Evolutionary conservation across 2,113 vertebrate genomes (phyloP).

Genomic region (Eolophus roseicapilla): DNA sequence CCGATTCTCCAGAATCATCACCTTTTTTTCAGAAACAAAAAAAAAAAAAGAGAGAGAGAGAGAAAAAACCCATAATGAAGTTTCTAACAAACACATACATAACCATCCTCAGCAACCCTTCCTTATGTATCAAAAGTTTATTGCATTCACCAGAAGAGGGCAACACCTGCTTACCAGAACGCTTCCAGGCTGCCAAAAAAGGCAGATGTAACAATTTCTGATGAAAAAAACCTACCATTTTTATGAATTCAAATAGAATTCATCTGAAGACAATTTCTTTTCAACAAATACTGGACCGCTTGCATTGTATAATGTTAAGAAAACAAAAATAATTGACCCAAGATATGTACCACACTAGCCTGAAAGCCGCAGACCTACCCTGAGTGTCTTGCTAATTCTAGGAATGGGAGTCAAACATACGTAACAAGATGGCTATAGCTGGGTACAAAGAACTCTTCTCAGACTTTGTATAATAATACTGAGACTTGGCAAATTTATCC

Average conservation of each 20-base stretch:
- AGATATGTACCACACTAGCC: rapidly evolving
- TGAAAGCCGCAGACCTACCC: background rate
- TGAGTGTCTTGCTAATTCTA: background rate
- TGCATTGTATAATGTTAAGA: background rate
- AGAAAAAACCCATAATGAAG: background rate
- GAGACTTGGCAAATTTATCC: background rate
- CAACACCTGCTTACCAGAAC: background rate
- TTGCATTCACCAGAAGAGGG: constrained; percentile 39
- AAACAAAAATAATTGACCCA: background rate
- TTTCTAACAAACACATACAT: background rate
- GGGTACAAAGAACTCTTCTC: background rate
- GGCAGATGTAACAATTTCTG: background rate
- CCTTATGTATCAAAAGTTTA: background rate
- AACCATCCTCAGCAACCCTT: background rate
- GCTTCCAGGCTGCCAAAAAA: background rate
- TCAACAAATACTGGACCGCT: background rate
- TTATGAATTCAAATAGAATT: background rate
- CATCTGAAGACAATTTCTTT: background rate
- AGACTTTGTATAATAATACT: background rate
- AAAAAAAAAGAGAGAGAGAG: no score
- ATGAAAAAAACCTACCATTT: background rate
- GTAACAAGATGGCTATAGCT: background rate
- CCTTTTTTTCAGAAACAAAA: background rate
- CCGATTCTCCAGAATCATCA: background rate
- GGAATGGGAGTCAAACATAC: background rate